phyloP scores from a whole-genome alignment of 1,140 invertebrate species.

The Ips typographus region DNA sequence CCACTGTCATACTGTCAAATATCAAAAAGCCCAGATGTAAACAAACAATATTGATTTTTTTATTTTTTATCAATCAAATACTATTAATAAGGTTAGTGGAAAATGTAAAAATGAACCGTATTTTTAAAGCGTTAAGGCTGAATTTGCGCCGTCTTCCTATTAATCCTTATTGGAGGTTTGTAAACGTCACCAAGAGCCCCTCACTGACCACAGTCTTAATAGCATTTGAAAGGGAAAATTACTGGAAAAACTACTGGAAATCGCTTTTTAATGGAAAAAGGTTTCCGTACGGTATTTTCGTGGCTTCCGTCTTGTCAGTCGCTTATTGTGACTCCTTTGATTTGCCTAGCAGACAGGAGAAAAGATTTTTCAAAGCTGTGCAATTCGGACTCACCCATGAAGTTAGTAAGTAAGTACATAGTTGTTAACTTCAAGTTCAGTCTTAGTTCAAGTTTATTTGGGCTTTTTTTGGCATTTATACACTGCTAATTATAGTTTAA shows the following conservation, averaged over 20 bases:
- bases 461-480: not conserved
- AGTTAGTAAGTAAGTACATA: slow-evolving; percentile 57
- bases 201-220: not conserved
- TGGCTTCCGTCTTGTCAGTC: slow-evolving; percentile 1
- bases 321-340: slow-evolving; percentile 20
- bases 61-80: no score
- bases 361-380: slow-evolving; percentile 64
- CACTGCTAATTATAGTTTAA: slow-evolving; percentile 37
- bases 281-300: slow-evolving; percentile 9
- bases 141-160: not conserved
- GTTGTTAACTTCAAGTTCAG: not conserved
- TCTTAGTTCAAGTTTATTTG: slow-evolving; percentile 4
- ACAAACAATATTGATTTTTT: no score
- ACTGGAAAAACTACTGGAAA: slow-evolving; percentile 11
- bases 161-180: not conserved
- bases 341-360: slow-evolving; percentile 40
- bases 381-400: slow-evolving; percentile 64
- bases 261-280: not conserved
- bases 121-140: not conserved
- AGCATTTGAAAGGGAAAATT: not conserved
- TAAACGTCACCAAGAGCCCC: not conserved
- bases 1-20: no score
- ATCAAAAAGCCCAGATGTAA: no score
- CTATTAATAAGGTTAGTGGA: not conserved
- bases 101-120: not conserved